phyloP scores from a whole-genome alignment of 2,888 invertebrate genomes.

The Cantharis nigra region DNA sequence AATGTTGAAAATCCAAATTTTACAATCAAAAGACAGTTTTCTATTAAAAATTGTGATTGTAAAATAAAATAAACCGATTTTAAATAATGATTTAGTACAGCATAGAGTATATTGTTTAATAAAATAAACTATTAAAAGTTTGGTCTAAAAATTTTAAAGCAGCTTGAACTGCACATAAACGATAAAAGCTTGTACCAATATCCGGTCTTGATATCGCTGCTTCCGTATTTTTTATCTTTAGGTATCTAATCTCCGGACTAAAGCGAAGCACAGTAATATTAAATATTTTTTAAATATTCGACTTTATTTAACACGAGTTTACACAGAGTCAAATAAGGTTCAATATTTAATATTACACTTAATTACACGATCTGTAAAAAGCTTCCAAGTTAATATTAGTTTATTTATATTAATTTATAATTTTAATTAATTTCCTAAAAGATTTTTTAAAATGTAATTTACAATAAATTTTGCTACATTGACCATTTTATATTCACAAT shows the following conservation, averaged over 20 bases:
- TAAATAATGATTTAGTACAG: not conserved
- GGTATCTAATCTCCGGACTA: conserved; percentile 3
- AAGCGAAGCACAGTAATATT: not conserved
- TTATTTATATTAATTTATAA: not conserved
- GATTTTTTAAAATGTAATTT: not conserved
- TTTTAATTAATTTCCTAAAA: not conserved
- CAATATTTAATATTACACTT: not conserved
- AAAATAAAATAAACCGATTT: not conserved
- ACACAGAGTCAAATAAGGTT: not conserved
- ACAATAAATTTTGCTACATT: not conserved
- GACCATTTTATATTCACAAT: not conserved
- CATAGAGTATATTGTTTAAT: not conserved
- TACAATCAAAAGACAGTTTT: not conserved
- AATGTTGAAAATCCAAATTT: not conserved
- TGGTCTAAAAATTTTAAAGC: not conserved
- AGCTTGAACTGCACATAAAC: not conserved
- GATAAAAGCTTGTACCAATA: conserved; percentile 4
- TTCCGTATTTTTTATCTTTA: conserved; percentile 3
- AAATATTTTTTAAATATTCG: not conserved
- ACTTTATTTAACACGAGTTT: not conserved
- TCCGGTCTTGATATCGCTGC: conserved; percentile 1
- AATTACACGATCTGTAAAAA: not conserved
- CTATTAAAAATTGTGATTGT: not conserved
- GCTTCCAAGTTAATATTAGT: not conserved
- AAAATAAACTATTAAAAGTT: not conserved